Base-by-base conservation (phyloP, 2,888 invertebrate species). In the Drosophila sordidula region DNA sequence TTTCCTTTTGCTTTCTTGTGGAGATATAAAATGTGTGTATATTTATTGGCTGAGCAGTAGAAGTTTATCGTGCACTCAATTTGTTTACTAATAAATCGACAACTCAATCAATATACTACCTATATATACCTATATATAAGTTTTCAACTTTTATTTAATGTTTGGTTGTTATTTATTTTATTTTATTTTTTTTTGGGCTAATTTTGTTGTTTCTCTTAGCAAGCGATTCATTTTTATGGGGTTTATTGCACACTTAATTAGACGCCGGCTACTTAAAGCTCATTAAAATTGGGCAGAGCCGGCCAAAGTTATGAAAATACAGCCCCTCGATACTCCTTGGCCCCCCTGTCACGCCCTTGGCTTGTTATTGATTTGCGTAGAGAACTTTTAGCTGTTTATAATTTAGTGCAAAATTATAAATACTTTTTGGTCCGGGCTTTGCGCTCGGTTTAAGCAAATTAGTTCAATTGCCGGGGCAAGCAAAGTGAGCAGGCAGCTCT, bases 371-470 rank as follows among this genome's bases (percentile, higher is more conserved):
- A 76, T 76, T 79, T 75, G 79, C 41, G 29, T n/a, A 29, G 46
- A 16, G 14, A 71, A 83, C 70, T 88, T 80, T 81, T 70, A 69
- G 83, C 77, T 84, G 80, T 74, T 84, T 89, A 83, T 84, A 89
- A 84, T 84, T 80, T 87, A 69, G 63, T 66, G 64, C 56, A 76
- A 75, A 83, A 73, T 80, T 89, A 73, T 83, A 87, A 89, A 84
- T 89, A 84, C 80, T 83, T 62, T 72, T 57, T 26, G 49, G 49
- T 63, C 52, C 50, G 32, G 46, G 26, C 38, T 39, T 65, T 61
- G 70, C 65, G 71, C 69, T 73, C 78, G 61, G 87, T 77, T 89
- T 89, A 84, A 87, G 86, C 89, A 84, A 84, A 84, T 84, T 84
- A 87, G 83, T 87, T 84, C 89, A 84, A 84, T 89, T 84, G 83